Evolutionary conservation across 2,113 vertebrate genomes (phyloP).

Genomic region (Pachypanchax playfairii): DNA sequence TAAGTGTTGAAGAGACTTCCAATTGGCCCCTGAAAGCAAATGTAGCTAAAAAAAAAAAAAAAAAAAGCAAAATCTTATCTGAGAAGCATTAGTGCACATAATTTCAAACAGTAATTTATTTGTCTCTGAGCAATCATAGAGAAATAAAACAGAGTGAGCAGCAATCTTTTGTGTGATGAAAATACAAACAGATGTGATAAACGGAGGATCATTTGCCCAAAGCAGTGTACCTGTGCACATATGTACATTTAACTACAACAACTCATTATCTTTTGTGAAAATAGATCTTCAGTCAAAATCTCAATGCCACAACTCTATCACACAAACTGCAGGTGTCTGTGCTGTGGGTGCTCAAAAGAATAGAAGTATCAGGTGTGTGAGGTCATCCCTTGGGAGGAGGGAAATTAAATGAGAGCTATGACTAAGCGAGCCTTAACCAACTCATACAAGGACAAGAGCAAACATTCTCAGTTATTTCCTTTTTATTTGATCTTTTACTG

Average conservation of each 20-base stretch:
- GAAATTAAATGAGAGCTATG: slow-evolving; percentile 42
- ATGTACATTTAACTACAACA: slow-evolving; percentile 31
- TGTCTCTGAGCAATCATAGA: slow-evolving; percentile 54
- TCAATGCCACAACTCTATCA: slow-evolving; percentile 37
- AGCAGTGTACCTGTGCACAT: slow-evolving; percentile 42
- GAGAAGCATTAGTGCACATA: slow-evolving; percentile 46
- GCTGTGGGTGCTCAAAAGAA: too few species aligned
- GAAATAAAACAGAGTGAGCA: slow-evolving; percentile 22
- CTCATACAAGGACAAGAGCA: slow-evolving; percentile 79
- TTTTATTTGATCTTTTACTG: slow-evolving; percentile 87
- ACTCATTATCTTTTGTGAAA: too few species aligned
- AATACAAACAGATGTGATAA: slow-evolving; percentile 76
- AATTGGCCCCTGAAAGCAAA: slow-evolving; percentile 42
- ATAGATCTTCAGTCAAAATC: too few species aligned
- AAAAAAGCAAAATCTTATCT: slow-evolving; percentile 50
- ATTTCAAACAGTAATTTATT: slow-evolving; percentile 58
- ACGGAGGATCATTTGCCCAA: slow-evolving; percentile 64
- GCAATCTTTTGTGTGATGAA: slow-evolving; percentile 69
- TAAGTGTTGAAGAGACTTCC: slow-evolving; percentile 36
- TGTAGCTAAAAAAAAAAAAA: slow-evolving; percentile 46
- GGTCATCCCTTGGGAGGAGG: slow-evolving; percentile 36
- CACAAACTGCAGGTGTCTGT: slow-evolving; percentile 36
- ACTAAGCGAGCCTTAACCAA: slow-evolving; percentile 49
- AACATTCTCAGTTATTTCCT: slow-evolving; percentile 86
- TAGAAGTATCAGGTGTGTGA: background rate